A percentile compares a stretch with the other conserved stretches of the same genome.
These are phyloP conservation scores for Ploceus nigricollis DNA, from an alignment of 2,113 vertebrate genomes.

Conservation along the genomic window DNA sequence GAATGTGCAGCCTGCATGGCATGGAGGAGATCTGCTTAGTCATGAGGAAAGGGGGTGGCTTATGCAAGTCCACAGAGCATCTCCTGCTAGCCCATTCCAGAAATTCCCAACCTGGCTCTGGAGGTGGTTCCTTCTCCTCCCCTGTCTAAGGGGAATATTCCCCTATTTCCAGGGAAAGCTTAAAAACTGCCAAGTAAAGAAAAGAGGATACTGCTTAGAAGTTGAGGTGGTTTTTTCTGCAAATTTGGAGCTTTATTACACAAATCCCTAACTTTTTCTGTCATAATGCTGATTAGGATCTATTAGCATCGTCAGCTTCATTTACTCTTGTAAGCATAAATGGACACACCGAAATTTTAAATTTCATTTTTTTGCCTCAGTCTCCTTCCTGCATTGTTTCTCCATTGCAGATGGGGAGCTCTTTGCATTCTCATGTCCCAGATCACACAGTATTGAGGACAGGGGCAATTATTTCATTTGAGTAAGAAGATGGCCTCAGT, in stretches of 20 bases:
- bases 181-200: not conserved
- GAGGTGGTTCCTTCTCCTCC: not conserved
- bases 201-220: not conserved
- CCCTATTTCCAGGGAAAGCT: not conserved
- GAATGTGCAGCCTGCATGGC: conserved; percentile 36
- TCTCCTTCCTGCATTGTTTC: not conserved
- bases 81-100: not conserved
- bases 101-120: not conserved
- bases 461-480: not conserved
- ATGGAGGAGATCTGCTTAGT: conserved; percentile 58
- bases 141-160: not conserved
- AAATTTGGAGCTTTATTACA: not conserved
- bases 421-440: not conserved
- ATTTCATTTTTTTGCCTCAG: not conserved
- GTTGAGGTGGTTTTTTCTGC: not conserved
- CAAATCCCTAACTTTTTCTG: not conserved
- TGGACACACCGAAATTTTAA: not conserved
- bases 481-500: not conserved
- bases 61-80: conserved; percentile 17
- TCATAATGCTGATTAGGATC: not conserved
- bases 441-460: not conserved
- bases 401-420: not conserved
- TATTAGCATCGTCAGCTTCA: not conserved
- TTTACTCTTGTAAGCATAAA: not conserved
- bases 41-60: conserved; percentile 19